phyloP scores from a whole-genome alignment of 2,888 invertebrate species.

The Cybosia mesomella region DNA sequence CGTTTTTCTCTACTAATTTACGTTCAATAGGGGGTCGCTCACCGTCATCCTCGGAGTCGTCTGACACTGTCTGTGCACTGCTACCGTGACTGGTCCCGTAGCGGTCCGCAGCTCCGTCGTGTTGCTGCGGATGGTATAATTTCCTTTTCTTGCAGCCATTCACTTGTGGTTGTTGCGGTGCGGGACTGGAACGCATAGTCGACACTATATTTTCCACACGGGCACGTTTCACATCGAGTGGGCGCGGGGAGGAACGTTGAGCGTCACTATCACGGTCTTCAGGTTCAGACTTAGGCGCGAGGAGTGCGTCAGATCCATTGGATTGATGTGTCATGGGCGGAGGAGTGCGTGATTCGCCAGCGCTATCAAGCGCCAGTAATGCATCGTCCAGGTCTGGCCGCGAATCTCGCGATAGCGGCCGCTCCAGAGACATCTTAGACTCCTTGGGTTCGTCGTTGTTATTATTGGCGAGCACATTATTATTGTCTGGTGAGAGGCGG shows the following conservation, averaged over 20 bases:
- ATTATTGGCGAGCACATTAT: conserved; percentile 86
- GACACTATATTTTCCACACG: conserved; percentile 98
- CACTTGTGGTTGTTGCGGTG: conserved; percentile 90
- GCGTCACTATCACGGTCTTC: conserved; percentile 88
- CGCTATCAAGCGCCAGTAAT: conserved; percentile 87
- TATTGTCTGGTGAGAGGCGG: conserved; percentile 87
- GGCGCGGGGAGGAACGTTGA: conserved; percentile 86
- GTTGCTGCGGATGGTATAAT: conserved; percentile 97
- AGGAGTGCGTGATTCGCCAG: conserved; percentile 78
- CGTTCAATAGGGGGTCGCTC: conserved; percentile 93
- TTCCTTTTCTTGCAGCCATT: conserved; percentile 98
- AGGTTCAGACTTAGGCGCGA: conserved; percentile 89
- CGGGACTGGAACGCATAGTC: conserved; percentile 96
- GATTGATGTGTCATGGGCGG: conserved; percentile 87
- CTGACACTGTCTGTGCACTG: conserved; percentile 84
- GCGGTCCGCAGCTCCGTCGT: conserved; percentile 91
- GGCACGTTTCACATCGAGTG: conserved; percentile 95
- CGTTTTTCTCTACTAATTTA: conserved; percentile 95
- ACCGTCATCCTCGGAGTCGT: conserved; percentile 92
- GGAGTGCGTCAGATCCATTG: conserved; percentile 79
- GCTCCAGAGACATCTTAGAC: conserved; percentile 85
- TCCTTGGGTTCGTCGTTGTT: conserved; percentile 86
- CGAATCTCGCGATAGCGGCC: conserved; percentile 89
- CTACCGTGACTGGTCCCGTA: conserved; percentile 83
- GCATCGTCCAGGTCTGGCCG: conserved; percentile 88